phyloP scores from a whole-genome alignment of 1,140 invertebrate genomes.

The Drosophila prosaltans region DNA sequence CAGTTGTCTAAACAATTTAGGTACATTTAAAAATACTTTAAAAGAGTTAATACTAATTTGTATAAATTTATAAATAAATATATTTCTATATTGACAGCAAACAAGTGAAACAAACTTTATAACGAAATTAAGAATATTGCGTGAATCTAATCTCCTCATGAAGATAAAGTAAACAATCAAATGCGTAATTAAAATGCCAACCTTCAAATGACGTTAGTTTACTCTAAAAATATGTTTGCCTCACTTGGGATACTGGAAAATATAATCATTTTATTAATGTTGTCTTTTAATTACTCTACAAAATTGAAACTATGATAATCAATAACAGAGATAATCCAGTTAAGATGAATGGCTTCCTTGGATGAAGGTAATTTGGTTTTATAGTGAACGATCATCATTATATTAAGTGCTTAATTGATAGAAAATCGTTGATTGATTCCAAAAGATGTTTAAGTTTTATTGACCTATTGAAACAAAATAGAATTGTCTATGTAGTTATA shows the following conservation, averaged over 20 bases:
- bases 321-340: too few relatives aligned
- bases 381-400: too few relatives aligned
- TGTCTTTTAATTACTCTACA: neutral
- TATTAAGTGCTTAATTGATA: too few relatives aligned
- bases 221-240: conserved; percentile 1
- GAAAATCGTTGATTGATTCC: too few relatives aligned
- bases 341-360: too few relatives aligned
- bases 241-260: neutral
- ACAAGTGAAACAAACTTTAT: too few relatives aligned
- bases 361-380: too few relatives aligned
- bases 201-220: conserved; percentile 4
- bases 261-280: neutral
- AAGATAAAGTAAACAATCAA: neutral
- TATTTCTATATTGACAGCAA: too few relatives aligned
- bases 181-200: conserved; percentile 1
- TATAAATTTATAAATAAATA: conserved; percentile 1
- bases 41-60: neutral
- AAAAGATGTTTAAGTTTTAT: too few relatives aligned
- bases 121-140: neutral
- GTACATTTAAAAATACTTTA: neutral
- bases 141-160: neutral
- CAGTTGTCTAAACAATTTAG: neutral
- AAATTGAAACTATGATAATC: neutral
- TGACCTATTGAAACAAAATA: too few relatives aligned
- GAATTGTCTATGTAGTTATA: too few relatives aligned